A percentile compares a stretch with the other conserved stretches of the same genome.
Conservation (phyloP, 2,888 invertebrate genomes). For the Lepidonotus clava region DNA sequence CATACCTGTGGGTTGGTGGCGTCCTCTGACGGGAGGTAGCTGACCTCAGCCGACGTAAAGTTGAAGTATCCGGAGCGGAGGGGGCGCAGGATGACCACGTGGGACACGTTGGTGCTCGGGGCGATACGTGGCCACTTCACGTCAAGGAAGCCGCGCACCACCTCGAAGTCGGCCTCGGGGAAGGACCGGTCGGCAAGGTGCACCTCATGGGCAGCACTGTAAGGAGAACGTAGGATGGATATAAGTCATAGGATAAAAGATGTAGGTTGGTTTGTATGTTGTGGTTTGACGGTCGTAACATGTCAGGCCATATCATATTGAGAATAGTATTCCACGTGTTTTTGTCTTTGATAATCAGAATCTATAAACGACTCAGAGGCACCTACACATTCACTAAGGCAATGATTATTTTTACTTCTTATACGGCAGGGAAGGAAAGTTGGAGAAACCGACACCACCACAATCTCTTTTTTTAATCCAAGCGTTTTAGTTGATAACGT, state of each 20-base stretch:
- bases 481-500: too few species aligned
- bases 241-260: too few species aligned
- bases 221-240: slow-evolving; percentile 58
- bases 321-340: neutral
- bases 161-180: slow-evolving; percentile 93
- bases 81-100: slow-evolving; percentile 94
- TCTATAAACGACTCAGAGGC: too few species aligned
- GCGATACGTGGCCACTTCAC: slow-evolving; percentile 93
- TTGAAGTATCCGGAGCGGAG: slow-evolving; percentile 96
- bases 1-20: slow-evolving; percentile 84
- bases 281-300: neutral
- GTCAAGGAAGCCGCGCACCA: slow-evolving; percentile 90
- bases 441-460: too few species aligned
- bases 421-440: too few species aligned
- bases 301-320: neutral
- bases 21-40: slow-evolving; percentile 90
- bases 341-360: neutral
- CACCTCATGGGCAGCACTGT: slow-evolving; percentile 91
- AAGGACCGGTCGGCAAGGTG: slow-evolving; percentile 94
- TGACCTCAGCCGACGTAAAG: slow-evolving; percentile 96
- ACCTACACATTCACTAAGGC: too few species aligned
- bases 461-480: too few species aligned
- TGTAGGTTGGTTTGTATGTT: too few species aligned
- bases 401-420: too few species aligned
- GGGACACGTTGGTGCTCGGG: slow-evolving; percentile 95